Evolutionary conservation across 92 coral and sea anemone species (phyloP).

Genomic region (Metridium senile): DNA sequence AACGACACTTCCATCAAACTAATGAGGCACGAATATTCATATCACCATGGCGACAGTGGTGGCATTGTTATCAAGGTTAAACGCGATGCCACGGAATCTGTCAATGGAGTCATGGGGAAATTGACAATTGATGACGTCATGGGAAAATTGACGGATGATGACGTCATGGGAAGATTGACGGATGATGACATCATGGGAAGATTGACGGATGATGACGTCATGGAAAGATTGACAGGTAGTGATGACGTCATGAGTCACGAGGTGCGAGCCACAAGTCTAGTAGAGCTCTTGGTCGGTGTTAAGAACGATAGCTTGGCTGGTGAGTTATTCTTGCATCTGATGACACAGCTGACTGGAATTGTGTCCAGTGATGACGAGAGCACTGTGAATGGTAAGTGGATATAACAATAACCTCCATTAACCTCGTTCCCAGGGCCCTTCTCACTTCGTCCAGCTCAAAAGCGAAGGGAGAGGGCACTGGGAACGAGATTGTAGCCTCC

Average conservation of each 20-base stretch:
- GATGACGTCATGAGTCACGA: conserved; percentile 49
- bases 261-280: conserved; percentile 70
- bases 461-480: too few relatives aligned
- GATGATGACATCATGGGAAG: conserved; percentile 46
- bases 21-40: conserved; percentile 54
- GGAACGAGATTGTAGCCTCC: too few relatives aligned
- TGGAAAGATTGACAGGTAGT: conserved; percentile 62
- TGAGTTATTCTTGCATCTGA: conserved; percentile 78
- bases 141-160: conserved; percentile 27
- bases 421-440: too few relatives aligned
- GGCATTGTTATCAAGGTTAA: conserved; percentile 59
- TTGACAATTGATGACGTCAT: conserved; percentile 51
- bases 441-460: too few relatives aligned
- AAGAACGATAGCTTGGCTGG: conserved; percentile 75
- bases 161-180: conserved; percentile 45
- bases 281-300: conserved; percentile 69
- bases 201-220: conserved; percentile 36
- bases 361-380: conserved; percentile 34
- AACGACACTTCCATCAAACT: conserved; percentile 18
- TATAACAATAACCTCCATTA: not conserved
- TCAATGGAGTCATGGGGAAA: conserved; percentile 45
- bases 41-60: conserved; percentile 84
- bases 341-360: conserved; percentile 71
- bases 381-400: not conserved
- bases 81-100: not conserved